Evolutionary conservation across 2,888 invertebrate genomes (phyloP).

Genomic region (Brachyptera risi): DNA sequence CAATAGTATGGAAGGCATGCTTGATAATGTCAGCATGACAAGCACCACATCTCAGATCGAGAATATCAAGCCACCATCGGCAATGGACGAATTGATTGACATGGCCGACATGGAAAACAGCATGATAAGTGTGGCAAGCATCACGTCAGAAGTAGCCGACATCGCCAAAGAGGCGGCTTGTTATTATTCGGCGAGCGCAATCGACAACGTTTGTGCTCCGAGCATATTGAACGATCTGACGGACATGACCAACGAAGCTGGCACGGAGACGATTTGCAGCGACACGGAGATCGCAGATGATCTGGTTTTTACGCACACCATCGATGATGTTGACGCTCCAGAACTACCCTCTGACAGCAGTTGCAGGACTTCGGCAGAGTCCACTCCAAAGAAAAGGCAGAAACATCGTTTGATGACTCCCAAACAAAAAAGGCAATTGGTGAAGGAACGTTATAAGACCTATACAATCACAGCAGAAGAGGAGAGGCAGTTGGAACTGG

Average conservation of each 20-base stretch:
- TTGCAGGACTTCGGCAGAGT: constrained; percentile 59
- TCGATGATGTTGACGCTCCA: constrained; percentile 36
- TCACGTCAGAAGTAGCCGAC: constrained; percentile 73
- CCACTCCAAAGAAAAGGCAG: constrained; percentile 63
- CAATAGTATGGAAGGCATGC: constrained; percentile 58
- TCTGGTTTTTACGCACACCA: constrained; percentile 47
- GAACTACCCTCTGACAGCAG: constrained; percentile 26
- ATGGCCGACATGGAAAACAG: constrained; percentile 73
- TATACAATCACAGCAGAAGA: constrained; percentile 67
- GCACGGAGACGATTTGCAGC: constrained; percentile 52
- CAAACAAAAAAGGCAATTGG: constrained; percentile 68
- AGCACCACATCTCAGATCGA: constrained; percentile 66
- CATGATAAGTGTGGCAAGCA: constrained; percentile 79
- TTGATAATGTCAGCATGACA: constrained; percentile 51
- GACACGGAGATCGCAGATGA: constrained; percentile 48
- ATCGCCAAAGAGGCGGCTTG: constrained; percentile 24
- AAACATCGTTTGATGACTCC: constrained; percentile 56
- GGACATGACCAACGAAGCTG: constrained; percentile 52
- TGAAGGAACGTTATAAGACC: constrained; percentile 71
- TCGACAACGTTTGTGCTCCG: constrained; percentile 68
- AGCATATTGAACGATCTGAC: constrained; percentile 68
- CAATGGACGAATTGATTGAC: constrained; percentile 59
- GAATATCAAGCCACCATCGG: constrained; percentile 77
- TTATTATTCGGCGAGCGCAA: constrained; percentile 25
- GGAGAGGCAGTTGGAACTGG: constrained; percentile 28